phyloP scores from a whole-genome alignment of 2,113 vertebrate species.

The Equus przewalskii region DNA sequence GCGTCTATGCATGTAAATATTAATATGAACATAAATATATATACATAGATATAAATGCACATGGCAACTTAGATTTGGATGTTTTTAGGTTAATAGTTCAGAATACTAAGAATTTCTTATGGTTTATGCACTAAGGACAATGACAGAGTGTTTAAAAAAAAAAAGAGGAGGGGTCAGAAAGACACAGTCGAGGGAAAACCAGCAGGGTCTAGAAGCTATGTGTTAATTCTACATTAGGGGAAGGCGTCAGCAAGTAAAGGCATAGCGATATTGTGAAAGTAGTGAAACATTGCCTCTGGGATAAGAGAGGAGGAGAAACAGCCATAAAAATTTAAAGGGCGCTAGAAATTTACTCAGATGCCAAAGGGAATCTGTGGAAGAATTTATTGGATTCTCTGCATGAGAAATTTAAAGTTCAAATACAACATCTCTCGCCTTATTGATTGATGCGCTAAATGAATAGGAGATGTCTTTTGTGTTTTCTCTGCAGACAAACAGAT shows the following conservation, averaged over 20 bases:
- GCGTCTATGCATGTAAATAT: not conserved
- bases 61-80: not conserved
- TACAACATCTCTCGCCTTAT: constrained; percentile 59
- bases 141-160: not conserved
- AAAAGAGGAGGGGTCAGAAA: not conserved
- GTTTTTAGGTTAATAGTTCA: not conserved
- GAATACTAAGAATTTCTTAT: not conserved
- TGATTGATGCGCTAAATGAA: constrained; percentile 51
- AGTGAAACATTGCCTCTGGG: constrained; percentile 55
- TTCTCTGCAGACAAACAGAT: not conserved
- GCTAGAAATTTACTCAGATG: constrained; percentile 72
- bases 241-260: not conserved
- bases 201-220: not conserved
- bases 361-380: constrained; percentile 70
- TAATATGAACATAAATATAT: not conserved
- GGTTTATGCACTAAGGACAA: constrained; percentile 6
- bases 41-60: not conserved
- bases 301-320: constrained; percentile 57
- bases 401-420: constrained; percentile 80
- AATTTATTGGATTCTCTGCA: constrained; percentile 73
- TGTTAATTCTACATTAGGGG: not conserved
- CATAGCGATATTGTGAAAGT: not conserved
- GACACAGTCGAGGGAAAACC: not conserved
- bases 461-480: not conserved
- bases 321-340: constrained; percentile 74